Base-by-base conservation (phyloP, 2,797 vertebrate species). In the Telmatherina bonti region DNA sequence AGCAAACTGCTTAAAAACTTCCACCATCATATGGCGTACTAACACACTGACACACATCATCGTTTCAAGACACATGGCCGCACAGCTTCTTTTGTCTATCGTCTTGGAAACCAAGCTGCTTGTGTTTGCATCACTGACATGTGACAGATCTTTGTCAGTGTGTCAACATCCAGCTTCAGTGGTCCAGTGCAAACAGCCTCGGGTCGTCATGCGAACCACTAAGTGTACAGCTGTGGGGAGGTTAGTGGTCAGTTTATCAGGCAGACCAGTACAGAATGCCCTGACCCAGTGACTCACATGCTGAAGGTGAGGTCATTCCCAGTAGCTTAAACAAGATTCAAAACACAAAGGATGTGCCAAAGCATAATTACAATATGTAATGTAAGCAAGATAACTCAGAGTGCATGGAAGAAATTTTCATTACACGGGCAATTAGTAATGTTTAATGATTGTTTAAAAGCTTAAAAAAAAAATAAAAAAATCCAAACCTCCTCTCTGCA, bases 141-240 rank as follows among this genome's bases (percentile, higher is more conserved):
- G 82, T 64, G 75, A 81, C 75, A 62, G 81, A 83, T 86, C 56
- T 60, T 71, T 88, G 83, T 81, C 76, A 22, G 74, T 76, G 75
- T 76, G 81, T 89, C 83, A 89, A 87, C 88, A 87, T 82, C 53
- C 73, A 77, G 74, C 61, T 75, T 76, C 61, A 70, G 35, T 62
- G 65, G 64, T 56, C 65, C 67, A 82, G 76, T 30, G 73, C 82
- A 90, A 89, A 88, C 83, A 87, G 76, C 83, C 74, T 80, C 52
- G 4, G 76, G 84, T 79, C 84, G 83, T 74, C 68, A 72, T 75
- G 76, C 73, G 84, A 84, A 84, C 76, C 16, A n/a, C 61, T 67
- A 73, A 67, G 47, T 51, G 65, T 70, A 63, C 0, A 31, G 75
- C 78, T 71, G 63, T 26, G 62, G 69, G 62, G 68, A 33, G 38